Conservation (phyloP, 1,140 invertebrate genomes). For the Dinoponera quadriceps region DNA sequence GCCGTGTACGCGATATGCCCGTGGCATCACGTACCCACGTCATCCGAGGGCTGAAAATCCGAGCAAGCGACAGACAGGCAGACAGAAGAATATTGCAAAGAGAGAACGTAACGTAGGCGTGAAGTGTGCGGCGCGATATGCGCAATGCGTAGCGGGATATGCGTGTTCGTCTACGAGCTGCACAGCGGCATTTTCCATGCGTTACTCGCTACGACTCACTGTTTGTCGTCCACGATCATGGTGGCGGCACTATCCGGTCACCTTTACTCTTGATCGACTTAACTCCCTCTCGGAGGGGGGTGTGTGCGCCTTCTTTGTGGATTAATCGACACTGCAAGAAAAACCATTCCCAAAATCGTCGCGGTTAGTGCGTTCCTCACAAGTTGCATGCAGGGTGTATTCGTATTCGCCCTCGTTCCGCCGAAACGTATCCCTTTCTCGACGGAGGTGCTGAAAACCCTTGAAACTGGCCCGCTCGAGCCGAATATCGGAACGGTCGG, state of each 20-base stretch:
- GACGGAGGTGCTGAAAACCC: neutral
- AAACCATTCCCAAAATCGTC: slow-evolving; percentile 74
- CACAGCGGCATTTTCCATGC: slow-evolving; percentile 13
- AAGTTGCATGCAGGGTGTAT: slow-evolving; percentile 42
- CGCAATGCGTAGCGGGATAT: slow-evolving; percentile 17
- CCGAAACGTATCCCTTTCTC: neutral
- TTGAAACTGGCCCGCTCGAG: slow-evolving; percentile 34
- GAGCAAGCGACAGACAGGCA: slow-evolving; percentile 19
- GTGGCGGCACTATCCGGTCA: slow-evolving; percentile 76
- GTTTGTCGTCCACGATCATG: slow-evolving; percentile 85
- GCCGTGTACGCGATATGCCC: too few species aligned
- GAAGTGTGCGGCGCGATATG: neutral
- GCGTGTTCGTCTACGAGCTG: slow-evolving; percentile 27
- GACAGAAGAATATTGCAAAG: slow-evolving; percentile 6
- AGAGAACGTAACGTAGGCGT: slow-evolving; percentile 9
- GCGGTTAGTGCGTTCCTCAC: slow-evolving; percentile 34
- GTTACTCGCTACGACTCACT: slow-evolving; percentile 81
- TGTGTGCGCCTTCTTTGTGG: slow-evolving; percentile 53
- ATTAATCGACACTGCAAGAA: slow-evolving; percentile 82
- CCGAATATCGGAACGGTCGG: neutral
- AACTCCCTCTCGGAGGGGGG: slow-evolving; percentile 38
- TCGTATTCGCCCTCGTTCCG: neutral
- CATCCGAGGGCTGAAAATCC: too few species aligned
- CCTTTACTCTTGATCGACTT: slow-evolving; percentile 66
- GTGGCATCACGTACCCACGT: too few species aligned